Evolutionary conservation across 2,113 vertebrate species (phyloP), one percentile per base, ranked within the genome.

Genomic region (Ariopsis seemanni): DNA sequence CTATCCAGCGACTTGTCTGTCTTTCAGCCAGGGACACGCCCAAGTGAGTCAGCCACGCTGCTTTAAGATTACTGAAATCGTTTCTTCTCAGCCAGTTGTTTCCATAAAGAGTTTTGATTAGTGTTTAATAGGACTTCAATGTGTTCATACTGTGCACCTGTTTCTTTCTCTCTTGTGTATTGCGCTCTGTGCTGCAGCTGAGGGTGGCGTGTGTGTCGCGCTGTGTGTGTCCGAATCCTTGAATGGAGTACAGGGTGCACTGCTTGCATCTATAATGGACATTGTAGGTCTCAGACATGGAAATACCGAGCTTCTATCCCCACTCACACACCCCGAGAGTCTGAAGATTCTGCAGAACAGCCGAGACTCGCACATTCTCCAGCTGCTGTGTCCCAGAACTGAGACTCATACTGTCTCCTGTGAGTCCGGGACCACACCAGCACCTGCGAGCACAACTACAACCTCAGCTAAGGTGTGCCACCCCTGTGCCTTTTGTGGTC

Each of bases 211-310:
- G 12, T 94, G 95, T 86, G 71, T 95, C 65, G 17, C 94, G 83
- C 83, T 96, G 84, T 93, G 91, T 71, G 88, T 95, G 74, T 90
- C 22, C 25, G 84, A 91, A 53, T 85, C 90, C 18, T 75, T 94
- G 81, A 83, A 87, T 52, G 93, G 92, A 58, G 90, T 95, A 86
- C 90, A 94, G 42, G 92, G 92, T 11, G 92, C 93, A 10, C 72
- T 95, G 0, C 78, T 95, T 34, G 93, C 93, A 34, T 95, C 94
- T 18, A 22, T 92, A 71, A 89, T 96, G 91, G 94, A 95, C 15
- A 81, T 95, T 0, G 86, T 93, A 80, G 94, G 92, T 81, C 88
- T 93, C 60, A 91, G 90, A 48, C 87, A 71, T 90, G 60, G 5
- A 60, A 63, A 20, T 34, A 9, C 82, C 22, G 87, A 34, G 1